Percentiles rank a stretch among this genome's conserved stretches.
These are phyloP conservation scores for Eidolon helvum DNA, from an alignment of 2,113 vertebrate genomes.

Conservation along the genomic window DNA sequence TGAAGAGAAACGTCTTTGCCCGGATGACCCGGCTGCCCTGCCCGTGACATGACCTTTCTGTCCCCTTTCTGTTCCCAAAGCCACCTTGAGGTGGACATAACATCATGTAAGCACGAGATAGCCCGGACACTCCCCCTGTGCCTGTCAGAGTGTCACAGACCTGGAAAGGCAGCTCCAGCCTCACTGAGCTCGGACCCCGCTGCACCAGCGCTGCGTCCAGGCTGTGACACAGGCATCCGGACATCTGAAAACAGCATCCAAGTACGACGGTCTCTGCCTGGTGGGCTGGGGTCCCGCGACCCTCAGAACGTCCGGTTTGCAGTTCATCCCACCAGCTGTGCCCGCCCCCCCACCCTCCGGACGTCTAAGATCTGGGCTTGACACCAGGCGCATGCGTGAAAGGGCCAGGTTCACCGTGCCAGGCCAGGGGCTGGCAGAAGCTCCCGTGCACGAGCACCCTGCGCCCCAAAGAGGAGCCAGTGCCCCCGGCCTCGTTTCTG, in stretches of 20 bases:
- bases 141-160: neutral
- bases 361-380: neutral
- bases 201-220: neutral
- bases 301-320: neutral
- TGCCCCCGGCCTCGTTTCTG: neutral
- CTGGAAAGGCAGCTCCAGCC: neutral
- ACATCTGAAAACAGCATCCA: neutral
- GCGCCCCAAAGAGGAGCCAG: too few species aligned
- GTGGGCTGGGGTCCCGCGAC: neutral
- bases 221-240: neutral
- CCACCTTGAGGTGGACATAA: neutral
- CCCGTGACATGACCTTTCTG: neutral
- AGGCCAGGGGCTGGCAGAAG: too few species aligned
- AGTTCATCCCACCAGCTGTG: neutral
- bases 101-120: neutral
- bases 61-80: neutral
- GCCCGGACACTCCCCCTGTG: accelerated
- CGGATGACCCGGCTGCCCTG: neutral
- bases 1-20: neutral
- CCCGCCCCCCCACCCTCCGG: too few species aligned
- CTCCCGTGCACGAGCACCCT: too few species aligned
- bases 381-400: neutral
- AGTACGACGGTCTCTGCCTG: neutral
- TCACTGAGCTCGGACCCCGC: neutral
- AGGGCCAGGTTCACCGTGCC: too few species aligned